Evolutionary conservation across 2,888 invertebrate genomes (phyloP).

Genomic region (Agrotis segetum): DNA sequence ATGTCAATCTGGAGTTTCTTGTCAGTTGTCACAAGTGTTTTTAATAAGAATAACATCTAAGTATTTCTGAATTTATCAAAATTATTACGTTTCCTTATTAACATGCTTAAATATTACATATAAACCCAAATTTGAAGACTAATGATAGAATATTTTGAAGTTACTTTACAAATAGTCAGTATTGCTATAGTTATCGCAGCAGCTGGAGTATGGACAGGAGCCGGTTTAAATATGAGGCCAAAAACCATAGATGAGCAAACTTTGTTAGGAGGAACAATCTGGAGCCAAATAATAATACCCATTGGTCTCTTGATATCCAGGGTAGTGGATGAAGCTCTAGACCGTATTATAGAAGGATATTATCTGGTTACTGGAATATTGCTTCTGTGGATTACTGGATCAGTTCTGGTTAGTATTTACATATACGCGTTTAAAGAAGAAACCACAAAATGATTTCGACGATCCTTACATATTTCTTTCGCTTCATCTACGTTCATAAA

Average conservation of each 20-base stretch:
- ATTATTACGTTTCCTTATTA: background rate
- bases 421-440: background rate
- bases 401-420: constrained; percentile 49
- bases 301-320: constrained; percentile 78
- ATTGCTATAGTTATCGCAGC: constrained; percentile 73
- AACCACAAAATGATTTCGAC: no score
- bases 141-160: constrained; percentile 48
- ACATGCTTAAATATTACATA: constrained; percentile 25
- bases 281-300: constrained; percentile 83
- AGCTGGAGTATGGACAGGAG: constrained; percentile 77
- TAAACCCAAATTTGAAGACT: constrained; percentile 1
- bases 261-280: constrained; percentile 80
- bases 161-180: constrained; percentile 72
- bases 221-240: constrained; percentile 72
- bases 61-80: background rate
- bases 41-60: background rate
- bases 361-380: constrained; percentile 73
- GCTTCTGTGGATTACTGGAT: constrained; percentile 71
- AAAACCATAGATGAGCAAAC: constrained; percentile 81
- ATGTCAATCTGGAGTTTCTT: constrained; percentile 11
- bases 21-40: constrained; percentile 3
- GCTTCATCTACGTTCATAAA: no score
- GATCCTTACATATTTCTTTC: no score
- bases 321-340: constrained; percentile 69
- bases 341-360: constrained; percentile 72